Evolutionary conservation across 2,888 invertebrate genomes (phyloP), one percentile per base, ranked within the genome.

Genomic region (Drosophila nigricruria): DNA sequence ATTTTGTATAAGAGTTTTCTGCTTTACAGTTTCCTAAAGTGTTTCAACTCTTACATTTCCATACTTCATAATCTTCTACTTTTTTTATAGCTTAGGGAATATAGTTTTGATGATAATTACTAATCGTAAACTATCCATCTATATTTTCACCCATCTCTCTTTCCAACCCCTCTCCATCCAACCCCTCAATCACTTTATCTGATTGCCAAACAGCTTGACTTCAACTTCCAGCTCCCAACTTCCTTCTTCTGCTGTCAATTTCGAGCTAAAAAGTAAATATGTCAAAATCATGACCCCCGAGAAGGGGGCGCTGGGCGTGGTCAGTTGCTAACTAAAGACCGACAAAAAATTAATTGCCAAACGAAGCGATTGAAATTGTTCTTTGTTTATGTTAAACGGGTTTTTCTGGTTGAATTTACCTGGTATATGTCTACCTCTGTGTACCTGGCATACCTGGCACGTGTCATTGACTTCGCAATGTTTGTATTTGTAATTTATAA

Each of bases 231-330:
- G 67, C 30, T 42, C 18, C 34, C 38, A 56, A 69, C 12, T 14
- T 57, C 58, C 58, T 73, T 74, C 68, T 72, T n/a, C 34, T 52
- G 20, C 20, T 16, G 32, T 10, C 34, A 30, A 27, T 49, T 36
- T 40, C 14, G 59, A 70, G 54, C 63, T 60, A 40, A 69, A 82
- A 79, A 62, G 83, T 79, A 89, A 87, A 87, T 77, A 87, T 82
- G 88, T 73, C 90, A 89, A 79, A 70, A 50, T 34, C 86, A 88
- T 66, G 59, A 54, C 42, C 47, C 47, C 58, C 36, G 38, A 16
- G 9, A 18, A 25, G 42, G 12, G 20, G 27, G 16, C 20, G 49
- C 27, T 45, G 23, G 23, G 43, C 14, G 34, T 49, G 36, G 53
- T 27, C 25, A 27, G 36, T 8, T 34, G 42, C 23, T 23, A 59